Evolutionary conservation across 2,797 vertebrate genomes (phyloP).

Genomic region (Poecilia wingei): DNA sequence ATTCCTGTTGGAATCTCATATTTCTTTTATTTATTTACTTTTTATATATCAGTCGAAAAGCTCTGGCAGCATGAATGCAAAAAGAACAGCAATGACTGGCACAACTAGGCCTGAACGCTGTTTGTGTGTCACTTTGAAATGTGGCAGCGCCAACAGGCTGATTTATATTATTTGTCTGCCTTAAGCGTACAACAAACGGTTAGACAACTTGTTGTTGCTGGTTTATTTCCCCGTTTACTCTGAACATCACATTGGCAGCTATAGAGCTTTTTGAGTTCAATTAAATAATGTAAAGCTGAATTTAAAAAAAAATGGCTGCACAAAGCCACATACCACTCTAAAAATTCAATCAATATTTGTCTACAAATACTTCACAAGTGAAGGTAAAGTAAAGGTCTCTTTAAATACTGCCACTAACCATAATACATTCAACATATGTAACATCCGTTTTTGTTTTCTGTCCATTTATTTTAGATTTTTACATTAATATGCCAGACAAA

Average conservation of each 20-base stretch:
- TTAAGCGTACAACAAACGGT: conserved; percentile 28
- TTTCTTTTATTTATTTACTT: too few relatives aligned
- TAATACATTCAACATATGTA: neutral
- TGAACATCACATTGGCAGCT: conserved; percentile 35
- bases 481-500: neutral
- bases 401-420: neutral
- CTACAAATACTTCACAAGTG: neutral
- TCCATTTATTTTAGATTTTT: neutral
- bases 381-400: neutral
- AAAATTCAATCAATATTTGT: conserved; percentile 1
- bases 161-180: conserved; percentile 32
- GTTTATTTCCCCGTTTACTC: conserved; percentile 4
- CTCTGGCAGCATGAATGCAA: conserved; percentile 9
- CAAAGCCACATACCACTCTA: conserved; percentile 12
- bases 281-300: conserved; percentile 21
- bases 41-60: conserved; percentile 5
- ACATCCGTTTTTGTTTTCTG: neutral
- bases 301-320: conserved; percentile 11
- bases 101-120: conserved; percentile 5
- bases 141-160: conserved; percentile 9
- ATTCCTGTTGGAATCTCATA: conserved; percentile 1
- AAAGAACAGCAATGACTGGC: conserved; percentile 8
- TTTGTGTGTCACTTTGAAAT: conserved; percentile 19
- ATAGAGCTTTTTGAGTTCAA: conserved; percentile 12
- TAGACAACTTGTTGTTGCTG: conserved; percentile 25